phyloP scores from a whole-genome alignment of 2,888 invertebrate species.

The Choristoneura rosaceana region DNA sequence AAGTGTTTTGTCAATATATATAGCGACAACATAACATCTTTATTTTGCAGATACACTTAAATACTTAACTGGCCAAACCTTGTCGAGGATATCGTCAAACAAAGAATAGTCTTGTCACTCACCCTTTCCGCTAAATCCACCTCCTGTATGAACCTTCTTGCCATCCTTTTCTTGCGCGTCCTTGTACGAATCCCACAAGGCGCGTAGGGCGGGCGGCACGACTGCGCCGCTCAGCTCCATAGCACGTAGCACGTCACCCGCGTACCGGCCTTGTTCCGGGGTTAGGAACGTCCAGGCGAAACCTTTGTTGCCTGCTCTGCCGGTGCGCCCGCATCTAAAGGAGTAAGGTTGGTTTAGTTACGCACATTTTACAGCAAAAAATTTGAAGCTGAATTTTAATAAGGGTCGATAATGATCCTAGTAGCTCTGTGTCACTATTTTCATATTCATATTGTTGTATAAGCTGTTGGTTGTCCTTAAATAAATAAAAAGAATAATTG shows the following conservation, averaged over 20 bases:
- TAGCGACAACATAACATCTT: too few species aligned
- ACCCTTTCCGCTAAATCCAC: constrained; percentile 97
- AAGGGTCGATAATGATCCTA: too few species aligned
- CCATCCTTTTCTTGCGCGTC: constrained; percentile 95
- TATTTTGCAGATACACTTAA: too few species aligned
- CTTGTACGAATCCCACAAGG: constrained; percentile 95
- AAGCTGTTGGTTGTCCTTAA: too few species aligned
- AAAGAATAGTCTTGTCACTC: background rate
- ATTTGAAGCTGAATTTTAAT: too few species aligned
- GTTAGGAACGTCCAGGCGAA: constrained; percentile 99
- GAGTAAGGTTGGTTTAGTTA: background rate
- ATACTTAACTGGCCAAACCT: background rate
- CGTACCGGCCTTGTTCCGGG: constrained; percentile 96
- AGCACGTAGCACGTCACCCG: constrained; percentile 97
- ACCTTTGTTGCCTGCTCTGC: constrained; percentile 97
- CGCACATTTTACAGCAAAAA: too few species aligned
- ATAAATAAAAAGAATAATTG: too few species aligned
- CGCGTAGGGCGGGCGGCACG: constrained; percentile 91
- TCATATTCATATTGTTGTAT: too few species aligned
- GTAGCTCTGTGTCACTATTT: too few species aligned
- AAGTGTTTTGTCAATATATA: too few species aligned
- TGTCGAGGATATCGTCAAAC: background rate
- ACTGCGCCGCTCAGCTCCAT: constrained; percentile 92
- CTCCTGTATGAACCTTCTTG: constrained; percentile 95
- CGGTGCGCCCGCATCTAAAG: constrained; percentile 94